Percentiles rank a stretch among this genome's conserved stretches.
These are phyloP conservation scores for Heteropelma amictum DNA, from an alignment of 2,888 invertebrate genomes.

Conservation along the genomic window DNA sequence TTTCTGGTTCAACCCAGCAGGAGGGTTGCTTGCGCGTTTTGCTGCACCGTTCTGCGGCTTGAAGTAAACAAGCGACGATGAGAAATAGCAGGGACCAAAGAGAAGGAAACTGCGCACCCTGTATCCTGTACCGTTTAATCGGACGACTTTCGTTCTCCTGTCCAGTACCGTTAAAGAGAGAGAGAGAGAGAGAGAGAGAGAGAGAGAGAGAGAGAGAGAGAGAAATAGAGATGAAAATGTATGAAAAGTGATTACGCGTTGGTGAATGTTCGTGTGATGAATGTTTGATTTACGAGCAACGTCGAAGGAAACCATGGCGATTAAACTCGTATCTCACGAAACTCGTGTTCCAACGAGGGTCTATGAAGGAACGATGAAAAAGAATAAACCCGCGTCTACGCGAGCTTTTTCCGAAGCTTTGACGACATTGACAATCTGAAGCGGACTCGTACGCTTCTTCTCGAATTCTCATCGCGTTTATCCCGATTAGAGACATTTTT, in stretches of 20 bases:
- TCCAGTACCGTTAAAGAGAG: neutral
- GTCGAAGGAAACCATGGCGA: conserved; percentile 36
- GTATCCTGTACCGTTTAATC: conserved; percentile 41
- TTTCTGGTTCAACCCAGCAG: conserved; percentile 29
- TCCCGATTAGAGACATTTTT: no score
- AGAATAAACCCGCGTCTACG: no score
- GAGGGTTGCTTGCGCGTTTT: conserved; percentile 45
- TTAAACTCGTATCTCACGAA: conserved; percentile 56
- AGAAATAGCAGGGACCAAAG: conserved; percentile 36
- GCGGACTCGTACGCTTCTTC: no score
- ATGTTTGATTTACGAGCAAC: conserved; percentile 30
- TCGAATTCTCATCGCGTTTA: no score
- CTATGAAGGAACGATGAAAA: no score
- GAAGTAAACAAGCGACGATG: conserved; percentile 37
- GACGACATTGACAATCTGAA: no score
- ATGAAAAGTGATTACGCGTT: neutral
- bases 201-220: no score
- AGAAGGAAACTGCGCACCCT: conserved; percentile 16
- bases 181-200: no score
- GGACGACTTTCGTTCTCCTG: conserved; percentile 25
- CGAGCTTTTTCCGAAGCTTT: no score
- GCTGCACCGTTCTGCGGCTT: conserved; percentile 29
- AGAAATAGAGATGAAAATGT: neutral
- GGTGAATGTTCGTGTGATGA: conserved; percentile 19
- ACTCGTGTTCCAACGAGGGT: no score